Percentiles rank a stretch among this genome's conserved stretches.
phyloP scores from a whole-genome alignment of 2,797 vertebrate genomes.

The Catharus ustulatus region DNA sequence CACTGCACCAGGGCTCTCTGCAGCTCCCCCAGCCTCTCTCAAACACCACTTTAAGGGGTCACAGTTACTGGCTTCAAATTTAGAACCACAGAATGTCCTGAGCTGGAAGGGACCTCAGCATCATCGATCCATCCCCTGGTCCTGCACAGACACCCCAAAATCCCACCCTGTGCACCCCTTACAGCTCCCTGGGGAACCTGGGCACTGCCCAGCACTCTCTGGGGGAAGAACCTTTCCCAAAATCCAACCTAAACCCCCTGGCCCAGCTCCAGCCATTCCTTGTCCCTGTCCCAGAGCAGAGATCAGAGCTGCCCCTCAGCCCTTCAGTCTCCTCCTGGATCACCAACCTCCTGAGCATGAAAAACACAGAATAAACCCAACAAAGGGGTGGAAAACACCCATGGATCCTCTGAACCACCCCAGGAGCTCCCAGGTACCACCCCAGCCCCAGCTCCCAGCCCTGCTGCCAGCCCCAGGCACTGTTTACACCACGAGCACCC shows the following conservation, averaged over 20 bases:
- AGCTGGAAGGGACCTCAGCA: background rate
- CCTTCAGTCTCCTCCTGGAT: background rate
- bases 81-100: too few species aligned
- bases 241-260: background rate
- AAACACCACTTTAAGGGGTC: too few species aligned
- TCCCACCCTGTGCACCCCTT: background rate
- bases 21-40: background rate
- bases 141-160: background rate
- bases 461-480: constrained; percentile 47
- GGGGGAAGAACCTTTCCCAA: background rate
- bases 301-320: background rate
- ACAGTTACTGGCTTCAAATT: too few species aligned
- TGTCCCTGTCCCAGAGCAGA: background rate
- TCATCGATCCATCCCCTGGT: background rate
- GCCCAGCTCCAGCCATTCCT: background rate
- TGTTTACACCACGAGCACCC: constrained; percentile 31
- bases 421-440: background rate
- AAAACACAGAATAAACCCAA: fast-evolving
- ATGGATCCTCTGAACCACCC: fast-evolving
- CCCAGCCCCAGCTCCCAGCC: background rate
- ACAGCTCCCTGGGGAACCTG: background rate
- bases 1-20: background rate
- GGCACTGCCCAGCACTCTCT: background rate
- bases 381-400: background rate
- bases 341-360: fast-evolving